Evolutionary conservation across 2,113 vertebrate genomes (phyloP).

Genomic region (Odobenus rosmarus): DNA sequence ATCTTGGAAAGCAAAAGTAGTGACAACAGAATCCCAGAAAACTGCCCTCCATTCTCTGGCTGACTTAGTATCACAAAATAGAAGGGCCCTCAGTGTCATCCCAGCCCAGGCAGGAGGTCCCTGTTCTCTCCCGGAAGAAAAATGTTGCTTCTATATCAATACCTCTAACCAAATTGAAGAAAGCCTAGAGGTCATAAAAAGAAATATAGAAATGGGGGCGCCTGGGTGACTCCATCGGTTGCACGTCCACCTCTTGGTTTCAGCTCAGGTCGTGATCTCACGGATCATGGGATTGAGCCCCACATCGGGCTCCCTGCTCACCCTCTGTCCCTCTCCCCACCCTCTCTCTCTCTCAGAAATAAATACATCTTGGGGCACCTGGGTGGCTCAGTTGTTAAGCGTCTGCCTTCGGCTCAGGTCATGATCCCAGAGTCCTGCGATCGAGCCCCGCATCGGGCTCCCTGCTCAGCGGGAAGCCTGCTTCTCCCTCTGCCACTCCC

Average conservation of each 20-base stretch:
- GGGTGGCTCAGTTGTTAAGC: no score
- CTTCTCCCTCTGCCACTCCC: no score
- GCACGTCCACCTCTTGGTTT: not conserved
- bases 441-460: no score
- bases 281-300: not conserved
- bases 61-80: not conserved
- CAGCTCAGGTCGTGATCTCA: not conserved
- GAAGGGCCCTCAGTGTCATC: not conserved
- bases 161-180: not conserved
- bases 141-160: not conserved
- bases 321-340: not conserved
- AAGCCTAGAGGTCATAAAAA: not conserved
- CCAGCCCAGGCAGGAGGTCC: not conserved
- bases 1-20: not conserved
- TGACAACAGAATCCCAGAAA: not conserved
- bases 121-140: not conserved
- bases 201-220: not conserved
- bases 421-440: no score
- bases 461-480: no score
- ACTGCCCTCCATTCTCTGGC: not conserved
- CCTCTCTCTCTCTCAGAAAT: not conserved
- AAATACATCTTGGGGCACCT: not conserved
- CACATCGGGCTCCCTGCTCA: not conserved
- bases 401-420: no score
- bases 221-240: not conserved